These are phyloP conservation scores for Orcinus orca DNA, from an alignment of 2,113 vertebrate species.

Conservation along the genomic window DNA sequence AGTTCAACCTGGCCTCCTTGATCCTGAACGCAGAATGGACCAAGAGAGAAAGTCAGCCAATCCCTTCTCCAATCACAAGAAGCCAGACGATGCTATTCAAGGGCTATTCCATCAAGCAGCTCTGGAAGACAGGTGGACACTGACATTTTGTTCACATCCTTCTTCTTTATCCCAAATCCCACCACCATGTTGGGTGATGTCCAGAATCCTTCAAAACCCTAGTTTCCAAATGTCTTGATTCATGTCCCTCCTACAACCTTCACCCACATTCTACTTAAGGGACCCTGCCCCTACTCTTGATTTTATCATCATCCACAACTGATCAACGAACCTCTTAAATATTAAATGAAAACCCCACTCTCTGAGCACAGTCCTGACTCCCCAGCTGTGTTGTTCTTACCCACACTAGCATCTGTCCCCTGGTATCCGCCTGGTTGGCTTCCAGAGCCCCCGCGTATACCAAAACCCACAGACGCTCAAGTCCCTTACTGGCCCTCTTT, in stretches of 20 bases:
- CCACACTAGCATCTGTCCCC: not conserved
- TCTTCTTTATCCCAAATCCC: not conserved
- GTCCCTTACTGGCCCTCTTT: too few species aligned
- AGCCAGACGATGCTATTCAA: too few species aligned
- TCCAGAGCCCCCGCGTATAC: too few species aligned
- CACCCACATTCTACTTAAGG: not conserved
- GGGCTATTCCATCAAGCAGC: not conserved
- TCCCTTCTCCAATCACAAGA: not conserved
- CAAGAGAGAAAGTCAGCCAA: too few species aligned
- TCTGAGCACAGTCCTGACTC: not conserved
- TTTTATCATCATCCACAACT: not conserved
- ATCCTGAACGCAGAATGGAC: not conserved
- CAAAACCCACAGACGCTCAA: too few species aligned
- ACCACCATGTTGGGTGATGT: not conserved
- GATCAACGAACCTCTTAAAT: not conserved
- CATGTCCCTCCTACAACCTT: not conserved
- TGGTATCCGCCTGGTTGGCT: too few species aligned
- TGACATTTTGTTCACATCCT: not conserved
- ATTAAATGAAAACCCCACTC: not conserved
- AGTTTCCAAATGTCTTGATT: not conserved
- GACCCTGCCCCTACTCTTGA: not conserved
- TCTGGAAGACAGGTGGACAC: not conserved
- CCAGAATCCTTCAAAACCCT: not conserved
- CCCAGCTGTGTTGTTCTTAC: not conserved
- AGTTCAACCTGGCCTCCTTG: not conserved